Evolutionary conservation across 1,140 invertebrate genomes (phyloP).

Genomic region (Euwallacea fornicatus): DNA sequence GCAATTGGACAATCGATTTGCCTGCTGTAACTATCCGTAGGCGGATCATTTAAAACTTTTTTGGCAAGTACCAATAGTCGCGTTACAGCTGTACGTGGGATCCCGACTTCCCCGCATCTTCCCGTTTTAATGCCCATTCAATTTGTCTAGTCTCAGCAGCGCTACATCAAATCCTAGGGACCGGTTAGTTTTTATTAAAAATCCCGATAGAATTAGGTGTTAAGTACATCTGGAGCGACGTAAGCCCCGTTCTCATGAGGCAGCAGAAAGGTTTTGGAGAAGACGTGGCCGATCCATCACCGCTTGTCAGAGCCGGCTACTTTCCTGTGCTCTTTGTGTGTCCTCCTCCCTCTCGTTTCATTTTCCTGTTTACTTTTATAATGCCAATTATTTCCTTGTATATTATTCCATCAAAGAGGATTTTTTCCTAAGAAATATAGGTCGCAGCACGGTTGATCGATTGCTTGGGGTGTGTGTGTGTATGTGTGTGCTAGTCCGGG

Average conservation of each 20-base stretch:
- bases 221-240: slow-evolving; percentile 34
- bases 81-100: no score
- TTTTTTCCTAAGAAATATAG: slow-evolving; percentile 1
- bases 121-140: neutral
- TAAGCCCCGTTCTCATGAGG: slow-evolving; percentile 28
- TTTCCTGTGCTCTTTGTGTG: slow-evolving; percentile 31
- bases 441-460: neutral
- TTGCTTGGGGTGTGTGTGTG: no score
- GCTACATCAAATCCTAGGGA: slow-evolving; percentile 7
- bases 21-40: no score
- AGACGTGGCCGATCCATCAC: slow-evolving; percentile 51
- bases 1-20: no score
- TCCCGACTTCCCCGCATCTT: no score
- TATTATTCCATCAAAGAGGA: slow-evolving; percentile 21
- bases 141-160: slow-evolving; percentile 3
- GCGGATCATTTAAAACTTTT: no score
- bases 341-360: slow-evolving; percentile 19
- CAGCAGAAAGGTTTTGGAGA: slow-evolving; percentile 50
- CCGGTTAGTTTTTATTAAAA: slow-evolving; percentile 20
- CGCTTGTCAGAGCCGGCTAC: slow-evolving; percentile 52
- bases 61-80: no score
- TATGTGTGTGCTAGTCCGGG: no score
- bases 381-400: slow-evolving; percentile 44
- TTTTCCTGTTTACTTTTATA: slow-evolving; percentile 37
- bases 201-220: slow-evolving; percentile 29